Base-by-base conservation (phyloP, 2,797 vertebrate genomes). In the Notoglanidium macrostoma region DNA sequence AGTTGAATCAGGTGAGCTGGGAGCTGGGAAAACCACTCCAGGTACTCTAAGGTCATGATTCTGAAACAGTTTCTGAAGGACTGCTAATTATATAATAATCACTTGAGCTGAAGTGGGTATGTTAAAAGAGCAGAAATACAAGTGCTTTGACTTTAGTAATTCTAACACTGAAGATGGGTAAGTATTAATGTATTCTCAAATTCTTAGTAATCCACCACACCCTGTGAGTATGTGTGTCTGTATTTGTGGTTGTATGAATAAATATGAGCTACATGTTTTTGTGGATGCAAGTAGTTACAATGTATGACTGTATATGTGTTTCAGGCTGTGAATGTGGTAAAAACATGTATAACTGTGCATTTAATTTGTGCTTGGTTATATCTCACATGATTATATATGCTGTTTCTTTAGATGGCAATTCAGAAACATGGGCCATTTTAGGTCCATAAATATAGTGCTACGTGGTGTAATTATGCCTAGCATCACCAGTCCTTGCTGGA, bases 81-180 rank as follows among this genome's bases (percentile, higher is more conserved):
- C 26, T 88, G n/a, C 35, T 76, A 61, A 85, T 74, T 59, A 74
- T 17, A 59, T 35, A 55, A 74, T 76, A 59, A 74, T 61, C 40
- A 74, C 83, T 21, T 72, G 54, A 74, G 70, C 29, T 59, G 57
- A 44, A 81, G 78, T 59, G 21, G 35, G 29, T 23, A 35, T 61
- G 78, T 21, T 59, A 59, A 59, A 59, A 19, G 17, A 59, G 55
- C 55, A 59, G 55, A 59, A 61, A 81, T 29, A 59, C 77, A 57
- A 21, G 49, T 9, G 49, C n/a, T 17, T 29, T 54, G 76, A 12
- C 49, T 78, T 55, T 68, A 5, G 29, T 35, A 9, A 21, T 79
- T 79, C 32, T 55, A 29, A 79, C 54, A 79, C 54, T 57, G 51
- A 76, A 46, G 23, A 1, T 76, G 11, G n/a, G 29, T 57, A 59